phyloP scores from a whole-genome alignment of 2,113 vertebrate species.

The Maccullochella peelii region DNA sequence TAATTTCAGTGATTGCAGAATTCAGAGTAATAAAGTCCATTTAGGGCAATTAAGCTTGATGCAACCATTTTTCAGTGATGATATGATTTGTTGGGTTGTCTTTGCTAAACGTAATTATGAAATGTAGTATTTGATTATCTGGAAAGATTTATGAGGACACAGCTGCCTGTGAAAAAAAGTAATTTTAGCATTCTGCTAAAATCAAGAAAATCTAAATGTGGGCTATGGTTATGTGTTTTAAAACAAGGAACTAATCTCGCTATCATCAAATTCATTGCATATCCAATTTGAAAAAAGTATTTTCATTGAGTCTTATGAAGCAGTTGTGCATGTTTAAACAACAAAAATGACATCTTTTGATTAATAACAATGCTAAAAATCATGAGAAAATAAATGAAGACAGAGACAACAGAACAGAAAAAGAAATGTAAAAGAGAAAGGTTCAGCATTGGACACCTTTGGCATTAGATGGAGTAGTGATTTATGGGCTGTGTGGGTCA shows the following conservation, averaged over 20 bases:
- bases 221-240: conserved; percentile 3
- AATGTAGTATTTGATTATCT: conserved; percentile 45
- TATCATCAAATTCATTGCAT: not conserved
- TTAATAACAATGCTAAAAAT: not conserved
- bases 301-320: not conserved
- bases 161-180: conserved; percentile 17
- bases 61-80: conserved; percentile 44
- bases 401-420: conserved; percentile 13
- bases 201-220: too few relatives aligned
- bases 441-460: conserved; percentile 10
- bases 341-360: not conserved
- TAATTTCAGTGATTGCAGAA: conserved; percentile 51
- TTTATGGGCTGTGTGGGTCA: conserved; percentile 68
- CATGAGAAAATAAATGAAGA: not conserved
- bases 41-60: conserved; percentile 40
- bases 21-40: conserved; percentile 51
- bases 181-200: conserved; percentile 13
- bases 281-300: not conserved
- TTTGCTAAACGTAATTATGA: conserved; percentile 53
- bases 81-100: conserved; percentile 49
- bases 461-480: conserved; percentile 54
- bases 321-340: not conserved
- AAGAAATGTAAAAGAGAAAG: conserved; percentile 13
- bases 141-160: conserved; percentile 36
- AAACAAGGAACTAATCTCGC: not conserved